These are phyloP conservation scores for Benitochromis conjunctus DNA, from an alignment of 2,113 vertebrate genomes.

Conservation along the genomic window DNA sequence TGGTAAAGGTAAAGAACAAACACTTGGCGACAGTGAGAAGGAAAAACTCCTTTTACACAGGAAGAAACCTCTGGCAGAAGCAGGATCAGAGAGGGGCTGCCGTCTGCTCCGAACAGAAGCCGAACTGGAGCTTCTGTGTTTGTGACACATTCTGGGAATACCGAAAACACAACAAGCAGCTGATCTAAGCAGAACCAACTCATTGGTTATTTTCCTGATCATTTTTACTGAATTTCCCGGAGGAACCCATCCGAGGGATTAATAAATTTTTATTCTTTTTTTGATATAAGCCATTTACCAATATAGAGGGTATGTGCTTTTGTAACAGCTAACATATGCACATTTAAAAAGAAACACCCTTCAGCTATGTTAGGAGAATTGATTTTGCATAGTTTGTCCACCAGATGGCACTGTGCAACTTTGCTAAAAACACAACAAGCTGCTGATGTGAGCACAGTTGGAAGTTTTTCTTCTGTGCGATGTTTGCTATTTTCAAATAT, in stretches of 20 bases:
- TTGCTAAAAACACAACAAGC: background rate
- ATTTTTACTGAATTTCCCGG: too few species aligned
- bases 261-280: too few species aligned
- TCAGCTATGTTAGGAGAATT: background rate
- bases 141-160: background rate
- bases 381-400: background rate
- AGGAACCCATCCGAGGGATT: too few species aligned
- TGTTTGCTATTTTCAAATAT: background rate
- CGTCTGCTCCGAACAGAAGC: background rate
- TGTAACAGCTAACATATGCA: too few species aligned
- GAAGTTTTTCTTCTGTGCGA: background rate
- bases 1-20: background rate
- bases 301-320: background rate
- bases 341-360: too few species aligned
- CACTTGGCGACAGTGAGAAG: background rate
- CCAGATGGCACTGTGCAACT: background rate
- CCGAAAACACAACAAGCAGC: background rate
- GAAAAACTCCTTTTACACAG: background rate
- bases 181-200: background rate
- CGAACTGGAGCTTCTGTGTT: background rate
- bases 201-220: background rate
- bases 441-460: background rate
- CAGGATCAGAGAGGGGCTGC: background rate
- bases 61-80: background rate
- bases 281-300: background rate